Base-by-base conservation (phyloP, 2,797 vertebrate species). In the Hippoglossus hippoglossus region DNA sequence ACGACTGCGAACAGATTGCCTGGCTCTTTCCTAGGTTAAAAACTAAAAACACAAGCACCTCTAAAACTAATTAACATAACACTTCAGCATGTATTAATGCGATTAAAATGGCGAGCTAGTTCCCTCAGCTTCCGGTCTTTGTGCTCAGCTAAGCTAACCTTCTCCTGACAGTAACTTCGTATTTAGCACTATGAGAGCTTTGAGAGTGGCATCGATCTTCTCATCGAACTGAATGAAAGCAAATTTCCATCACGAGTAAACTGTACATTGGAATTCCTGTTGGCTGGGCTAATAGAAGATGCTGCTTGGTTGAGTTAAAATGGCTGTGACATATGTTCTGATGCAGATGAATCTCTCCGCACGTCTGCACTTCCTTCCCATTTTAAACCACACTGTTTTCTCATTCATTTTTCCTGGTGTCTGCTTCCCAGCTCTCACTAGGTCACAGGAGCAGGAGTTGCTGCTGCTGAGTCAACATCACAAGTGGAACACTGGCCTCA, bases 391-490 rank as follows among this genome's bases (percentile, higher is more conserved):
- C 34, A 11, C 6, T 69, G 13, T 53, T 65, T 72, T 63, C 56
- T 73, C 71, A 67, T 79, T 86, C 49, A 63, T 39, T 64, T 71
- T 74, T 53, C n/a, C 22, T 60, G 28, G 22, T 36, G 52, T 72
- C 62, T 59, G 46, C 57, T 81, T 67, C 52, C 16, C 53, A 44
- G 77, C 67, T 78, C 82, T 85, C 79, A 86, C 24, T 85, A 22
- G 87, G 89, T 91, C 81, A 89, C 75, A 84, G 63, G 84, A 89
- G 67, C 82, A 86, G 70, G 63, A 84, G 75, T 50, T 78, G 70
- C 72, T 78, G 87, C 74, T 84, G 86, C 86, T 87, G 89, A 92
- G 86, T 91, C 88, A 93, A 89, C 89, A 86, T 89, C 87, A 88
- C 87, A 90, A 85, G 76, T 84, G 77, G 82, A 87, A 79, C 77